A percentile compares a stretch with the other conserved stretches of the same genome.
Evolutionary conservation across 2,113 vertebrate genomes (phyloP).

Genomic region (Philantomba maxwellii): DNA sequence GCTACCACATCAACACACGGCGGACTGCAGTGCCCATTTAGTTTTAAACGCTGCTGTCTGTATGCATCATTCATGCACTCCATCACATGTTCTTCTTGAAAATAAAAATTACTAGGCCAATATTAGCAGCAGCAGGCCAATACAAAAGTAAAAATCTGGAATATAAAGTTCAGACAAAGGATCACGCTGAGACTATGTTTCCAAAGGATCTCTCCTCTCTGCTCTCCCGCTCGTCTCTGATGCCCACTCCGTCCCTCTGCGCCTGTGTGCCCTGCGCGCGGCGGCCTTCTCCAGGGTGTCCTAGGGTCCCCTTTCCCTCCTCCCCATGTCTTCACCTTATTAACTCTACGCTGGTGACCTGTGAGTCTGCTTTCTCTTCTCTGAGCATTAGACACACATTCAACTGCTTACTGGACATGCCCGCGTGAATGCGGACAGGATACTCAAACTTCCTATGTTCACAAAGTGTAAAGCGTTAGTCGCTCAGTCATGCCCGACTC

Average conservation of each 20-base stretch:
- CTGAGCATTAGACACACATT: neutral
- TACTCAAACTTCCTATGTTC: neutral
- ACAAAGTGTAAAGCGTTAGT: neutral
- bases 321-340: neutral
- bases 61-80: neutral
- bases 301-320: neutral
- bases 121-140: neutral
- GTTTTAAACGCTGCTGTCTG: neutral
- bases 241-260: neutral
- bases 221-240: neutral
- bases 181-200: neutral
- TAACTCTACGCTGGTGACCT: neutral
- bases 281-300: neutral
- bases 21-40: neutral
- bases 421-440: neutral
- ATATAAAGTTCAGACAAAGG: neutral
- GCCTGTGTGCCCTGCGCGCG: accelerated
- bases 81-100: neutral
- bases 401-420: neutral
- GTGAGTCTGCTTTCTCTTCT: neutral
- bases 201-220: neutral
- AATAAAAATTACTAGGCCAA: neutral
- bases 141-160: neutral
- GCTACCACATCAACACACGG: neutral
- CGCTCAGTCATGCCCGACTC: neutral